Conservation (phyloP, 2,113 vertebrate genomes). For the Gymnobelideus leadbeateri region DNA sequence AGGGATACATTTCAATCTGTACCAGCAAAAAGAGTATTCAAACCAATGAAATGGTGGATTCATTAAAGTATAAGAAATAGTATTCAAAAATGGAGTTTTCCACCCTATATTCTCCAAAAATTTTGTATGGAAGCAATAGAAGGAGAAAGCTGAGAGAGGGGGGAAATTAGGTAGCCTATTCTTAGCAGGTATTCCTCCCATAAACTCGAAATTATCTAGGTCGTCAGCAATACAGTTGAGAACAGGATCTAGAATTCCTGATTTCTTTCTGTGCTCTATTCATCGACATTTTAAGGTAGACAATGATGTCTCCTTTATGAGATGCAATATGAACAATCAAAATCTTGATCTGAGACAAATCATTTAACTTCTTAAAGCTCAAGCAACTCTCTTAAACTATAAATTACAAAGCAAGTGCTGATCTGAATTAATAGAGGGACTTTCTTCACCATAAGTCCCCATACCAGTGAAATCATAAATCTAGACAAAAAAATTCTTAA, state of each 20-base stretch:
- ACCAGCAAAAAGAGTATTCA: background rate
- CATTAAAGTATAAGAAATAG: background rate
- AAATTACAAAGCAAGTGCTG: background rate
- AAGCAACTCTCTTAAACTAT: background rate
- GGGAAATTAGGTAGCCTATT: background rate
- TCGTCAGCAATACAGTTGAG: background rate
- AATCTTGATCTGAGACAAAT: background rate
- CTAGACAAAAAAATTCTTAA: background rate
- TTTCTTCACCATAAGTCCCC: background rate
- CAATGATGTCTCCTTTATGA: background rate
- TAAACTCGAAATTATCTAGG: background rate
- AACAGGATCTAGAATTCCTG: background rate
- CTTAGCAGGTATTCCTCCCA: background rate
- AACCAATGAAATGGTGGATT: background rate
- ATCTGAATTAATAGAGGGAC: background rate
- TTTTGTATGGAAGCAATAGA: background rate
- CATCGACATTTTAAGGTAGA: background rate
- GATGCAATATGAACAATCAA: background rate
- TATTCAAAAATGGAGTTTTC: background rate
- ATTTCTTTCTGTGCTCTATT: slow-evolving; percentile 13
- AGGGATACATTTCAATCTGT: background rate
- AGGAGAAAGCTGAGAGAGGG: background rate
- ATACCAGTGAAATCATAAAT: background rate
- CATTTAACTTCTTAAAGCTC: background rate
- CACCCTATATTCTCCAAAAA: slow-evolving; percentile 2